These are phyloP conservation scores for Brachionus manjavacas DNA, from an alignment of 1,140 invertebrate genomes.

Conservation along the genomic window DNA sequence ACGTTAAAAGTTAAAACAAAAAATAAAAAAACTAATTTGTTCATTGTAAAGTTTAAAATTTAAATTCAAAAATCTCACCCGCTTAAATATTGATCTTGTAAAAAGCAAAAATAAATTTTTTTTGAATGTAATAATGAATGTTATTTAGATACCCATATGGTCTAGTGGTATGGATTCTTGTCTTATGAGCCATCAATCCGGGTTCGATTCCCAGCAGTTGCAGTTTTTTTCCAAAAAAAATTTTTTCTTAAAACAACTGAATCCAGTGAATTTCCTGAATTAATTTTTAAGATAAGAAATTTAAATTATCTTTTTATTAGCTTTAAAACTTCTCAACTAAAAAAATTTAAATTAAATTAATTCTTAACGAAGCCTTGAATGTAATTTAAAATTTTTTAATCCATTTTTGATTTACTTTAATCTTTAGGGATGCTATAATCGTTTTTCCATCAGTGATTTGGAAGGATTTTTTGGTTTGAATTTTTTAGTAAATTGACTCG, in stretches of 20 bases:
- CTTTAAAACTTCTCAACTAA: no score
- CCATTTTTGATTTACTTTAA: no score
- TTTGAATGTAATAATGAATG: not conserved
- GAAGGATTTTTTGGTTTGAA: no score
- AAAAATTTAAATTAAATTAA: not conserved
- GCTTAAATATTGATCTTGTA: not conserved
- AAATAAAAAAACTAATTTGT: not conserved
- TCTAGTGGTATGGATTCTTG: slow-evolving; percentile 31
- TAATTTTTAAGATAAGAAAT: not conserved
- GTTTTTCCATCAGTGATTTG: no score
- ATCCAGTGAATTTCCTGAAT: no score
- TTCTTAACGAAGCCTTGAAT: not conserved
- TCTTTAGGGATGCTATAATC: no score
- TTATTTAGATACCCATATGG: not conserved
- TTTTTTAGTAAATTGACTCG: no score
- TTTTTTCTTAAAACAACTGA: not conserved
- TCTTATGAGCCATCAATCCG: not conserved
- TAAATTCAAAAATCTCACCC: not conserved
- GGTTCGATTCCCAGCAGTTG: not conserved
- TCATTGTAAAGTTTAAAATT: not conserved
- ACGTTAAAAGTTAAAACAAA: not conserved
- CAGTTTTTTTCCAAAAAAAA: not conserved
- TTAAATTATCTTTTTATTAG: not conserved
- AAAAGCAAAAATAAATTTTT: not conserved
- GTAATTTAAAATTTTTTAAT: no score